Evolutionary conservation across 2,888 invertebrate species (phyloP), one percentile per base, ranked within the genome.

Genomic region (Malthinus flaveolus): DNA sequence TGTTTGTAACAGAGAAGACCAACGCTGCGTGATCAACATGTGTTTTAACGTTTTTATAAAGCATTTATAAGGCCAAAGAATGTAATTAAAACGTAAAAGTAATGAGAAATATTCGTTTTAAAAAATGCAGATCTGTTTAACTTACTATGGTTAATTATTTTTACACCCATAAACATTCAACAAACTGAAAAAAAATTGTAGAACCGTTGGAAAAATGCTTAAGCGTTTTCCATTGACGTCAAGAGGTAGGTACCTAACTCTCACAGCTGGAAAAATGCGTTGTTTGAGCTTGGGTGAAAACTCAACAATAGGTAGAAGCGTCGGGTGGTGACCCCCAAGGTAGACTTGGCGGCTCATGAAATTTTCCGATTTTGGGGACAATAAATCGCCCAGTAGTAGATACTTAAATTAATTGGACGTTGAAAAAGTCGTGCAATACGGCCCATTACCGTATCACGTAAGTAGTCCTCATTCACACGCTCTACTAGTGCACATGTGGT

Each of bases 391-490:
- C n/a, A n/a, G n/a, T n/a, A 57, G 56, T 57, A 57, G 47, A 36
- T 51, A 39, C 55, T 57, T 63, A 61, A 59, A 47, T 23, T 23
- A 59, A 47, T 23, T 23, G 23, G 23, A 23, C 5, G 23, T 23
- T 23, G 56, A 23, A 23, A 23, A 23, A 23, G 23, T 23, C 23
- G 23, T 5, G 23, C 5, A 23, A 23, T 23, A 23, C 23, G 64
- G 64, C 53, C 67, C 67, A 66, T 67, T 65, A 66, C 66, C 64
- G 59, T 62, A 56, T 63, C 67, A 63, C 64, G 64, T 57, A 62
- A 62, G 63, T 60, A 64, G 9, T 13, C 62, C 64, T 65, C 67
- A 67, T 68, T 68, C 68, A 68, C 68, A 68, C 68, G 68, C 67
- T 66, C 60, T 51, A 57, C 46, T 49, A 23, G 23, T 58, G 47